These are phyloP conservation scores for Percopsis omiscomaycus DNA, from an alignment of 2,797 vertebrate species.

Conservation along the genomic window DNA sequence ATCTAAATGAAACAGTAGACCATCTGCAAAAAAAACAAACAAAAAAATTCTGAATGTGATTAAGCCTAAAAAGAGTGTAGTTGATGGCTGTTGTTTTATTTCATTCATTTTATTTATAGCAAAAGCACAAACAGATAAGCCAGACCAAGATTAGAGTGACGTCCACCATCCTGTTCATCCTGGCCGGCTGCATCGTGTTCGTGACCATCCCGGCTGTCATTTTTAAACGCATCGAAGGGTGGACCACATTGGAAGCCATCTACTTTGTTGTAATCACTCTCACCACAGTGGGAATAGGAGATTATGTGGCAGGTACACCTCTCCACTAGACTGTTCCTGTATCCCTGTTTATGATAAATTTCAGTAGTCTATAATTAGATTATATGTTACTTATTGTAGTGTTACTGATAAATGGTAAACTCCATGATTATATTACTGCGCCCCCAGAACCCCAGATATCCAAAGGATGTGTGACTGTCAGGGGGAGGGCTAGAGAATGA, in stretches of 20 bases:
- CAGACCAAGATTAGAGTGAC: constrained; percentile 98
- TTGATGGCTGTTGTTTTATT: not conserved
- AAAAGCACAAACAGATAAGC: constrained; percentile 95
- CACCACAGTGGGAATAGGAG: constrained; percentile 95
- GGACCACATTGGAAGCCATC: constrained; percentile 93
- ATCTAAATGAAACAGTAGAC: no score
- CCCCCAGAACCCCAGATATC: no score
- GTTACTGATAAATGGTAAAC: no score
- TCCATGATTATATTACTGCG: no score
- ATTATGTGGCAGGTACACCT: constrained; percentile 92
- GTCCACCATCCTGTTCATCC: constrained; percentile 94
- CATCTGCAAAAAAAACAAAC: no score
- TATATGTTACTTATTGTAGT: no score
- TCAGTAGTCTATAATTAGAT: no score
- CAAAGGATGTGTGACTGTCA: no score
- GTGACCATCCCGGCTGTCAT: constrained; percentile 95
- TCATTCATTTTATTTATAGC: constrained; percentile 72
- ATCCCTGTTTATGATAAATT: no score
- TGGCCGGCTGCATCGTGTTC: constrained; percentile 94
- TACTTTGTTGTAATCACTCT: constrained; percentile 98
- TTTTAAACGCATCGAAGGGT: constrained; percentile 94
- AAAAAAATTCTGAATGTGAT: no score
- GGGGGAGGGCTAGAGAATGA: no score
- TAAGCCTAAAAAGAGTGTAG: not conserved
- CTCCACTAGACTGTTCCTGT: no score